Evolutionary conservation across 2,888 invertebrate species (phyloP), one percentile per base, ranked within the genome.

Genomic region (Notocelia uddmanniana): DNA sequence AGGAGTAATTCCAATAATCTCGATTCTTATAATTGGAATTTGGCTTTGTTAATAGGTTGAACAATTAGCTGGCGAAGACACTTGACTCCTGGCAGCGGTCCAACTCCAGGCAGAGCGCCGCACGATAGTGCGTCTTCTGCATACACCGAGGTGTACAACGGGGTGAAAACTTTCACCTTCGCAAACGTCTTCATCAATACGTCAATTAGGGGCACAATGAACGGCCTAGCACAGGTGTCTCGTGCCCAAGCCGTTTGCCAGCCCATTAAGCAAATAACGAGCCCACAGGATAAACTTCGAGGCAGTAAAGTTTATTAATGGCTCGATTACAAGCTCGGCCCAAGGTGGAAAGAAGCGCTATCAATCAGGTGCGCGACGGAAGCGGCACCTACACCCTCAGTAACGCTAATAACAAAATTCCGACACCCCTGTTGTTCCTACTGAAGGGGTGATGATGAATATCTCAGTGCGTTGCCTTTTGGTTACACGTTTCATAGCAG

Each of bases 271-370:
- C 91, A 91, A 92, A 91, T 90, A 93, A 93, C 90, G 90, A 92
- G 90, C 91, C 90, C 90, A 80, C 87, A 90, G 89, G 90, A 91
- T 92, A 90, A 91, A 92, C 90, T 92, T 89, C 85, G 88, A 90
- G 90, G 93, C 90, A 90, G 91, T 93, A 93, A 93, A 93, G 87
- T 93, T 93, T 93, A 93, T 93, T 93, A 93, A 93, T 93, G 93
- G 91, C 92, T 91, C 93, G 93, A 93, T 93, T 93, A 93, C 93
- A 92, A 91, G 91, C 93, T 92, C 92, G 92, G 91, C 92, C 93
- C 93, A 90, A 91, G 91, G 92, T 89, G 89, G 91, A 93, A 93
- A 93, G 93, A 93, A 93, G 91, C 89, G 91, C 93, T 92, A 93
- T 93, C 93, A 93, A 93, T 93, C 93, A 92, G 92, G 93, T 92